Conservation (phyloP, 2,797 vertebrate species). For the Lophotriccus pileatus region DNA sequence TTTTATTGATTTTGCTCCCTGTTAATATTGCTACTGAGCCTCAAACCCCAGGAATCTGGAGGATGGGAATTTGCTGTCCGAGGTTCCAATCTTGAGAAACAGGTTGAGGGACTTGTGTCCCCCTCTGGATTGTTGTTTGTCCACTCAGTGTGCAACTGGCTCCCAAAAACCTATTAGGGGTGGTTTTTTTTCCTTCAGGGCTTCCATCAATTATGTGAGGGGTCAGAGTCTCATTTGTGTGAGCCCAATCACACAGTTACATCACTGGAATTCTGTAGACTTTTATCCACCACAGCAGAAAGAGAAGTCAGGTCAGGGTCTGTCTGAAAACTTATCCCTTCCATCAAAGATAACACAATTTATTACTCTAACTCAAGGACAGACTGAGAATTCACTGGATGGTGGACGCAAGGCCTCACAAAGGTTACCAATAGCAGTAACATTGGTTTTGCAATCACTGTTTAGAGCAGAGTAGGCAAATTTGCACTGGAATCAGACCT, state of each 20-base stretch:
- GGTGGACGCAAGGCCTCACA: background rate
- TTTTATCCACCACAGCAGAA: background rate
- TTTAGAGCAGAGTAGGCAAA: background rate
- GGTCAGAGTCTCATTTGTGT: background rate
- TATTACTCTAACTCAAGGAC: background rate
- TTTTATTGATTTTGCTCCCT: background rate
- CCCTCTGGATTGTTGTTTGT: background rate
- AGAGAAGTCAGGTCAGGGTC: background rate
- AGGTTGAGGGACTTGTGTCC: background rate
- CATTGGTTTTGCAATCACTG: background rate
- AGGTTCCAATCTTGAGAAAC: background rate
- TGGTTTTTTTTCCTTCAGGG: background rate
- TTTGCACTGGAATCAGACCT: background rate
- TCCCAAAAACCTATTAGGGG: background rate
- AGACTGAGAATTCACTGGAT: background rate
- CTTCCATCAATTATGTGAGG: background rate
- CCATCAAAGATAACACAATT: background rate
- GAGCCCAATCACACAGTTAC: background rate
- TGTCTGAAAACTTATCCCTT: background rate
- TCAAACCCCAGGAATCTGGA: background rate
- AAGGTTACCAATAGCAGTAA: background rate
- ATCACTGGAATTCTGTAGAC: background rate
- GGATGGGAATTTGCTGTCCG: background rate
- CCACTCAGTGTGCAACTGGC: fast-evolving
- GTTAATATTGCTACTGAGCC: background rate